Conservation (phyloP, 2,113 vertebrate species). For the Oreochromis niloticus region DNA sequence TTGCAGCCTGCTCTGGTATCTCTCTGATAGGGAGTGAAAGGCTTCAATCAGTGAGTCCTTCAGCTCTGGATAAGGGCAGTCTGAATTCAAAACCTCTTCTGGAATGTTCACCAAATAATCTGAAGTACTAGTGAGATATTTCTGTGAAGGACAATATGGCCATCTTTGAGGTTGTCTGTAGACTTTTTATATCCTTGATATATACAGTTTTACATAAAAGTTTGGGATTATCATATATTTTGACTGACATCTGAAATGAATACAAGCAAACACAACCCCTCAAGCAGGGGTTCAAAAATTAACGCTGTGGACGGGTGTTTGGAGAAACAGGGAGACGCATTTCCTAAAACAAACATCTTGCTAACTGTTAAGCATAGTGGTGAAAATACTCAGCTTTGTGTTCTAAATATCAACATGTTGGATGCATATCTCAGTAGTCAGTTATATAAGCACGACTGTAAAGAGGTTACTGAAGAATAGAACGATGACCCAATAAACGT, state of each 20-base stretch:
- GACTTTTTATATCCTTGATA: not conserved
- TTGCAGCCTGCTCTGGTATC: slow-evolving; percentile 71
- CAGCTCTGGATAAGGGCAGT: slow-evolving; percentile 81
- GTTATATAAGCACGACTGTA: not conserved
- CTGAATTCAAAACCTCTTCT: slow-evolving; percentile 71
- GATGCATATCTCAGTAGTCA: not conserved
- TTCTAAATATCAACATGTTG: not conserved
- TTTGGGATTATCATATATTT: not conserved
- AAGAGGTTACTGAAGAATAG: not conserved
- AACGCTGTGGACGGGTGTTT: not conserved
- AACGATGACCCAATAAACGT: not conserved
- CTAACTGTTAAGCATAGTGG: not conserved
- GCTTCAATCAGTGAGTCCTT: slow-evolving; percentile 73
- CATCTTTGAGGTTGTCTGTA: not conserved
- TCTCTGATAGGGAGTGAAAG: slow-evolving; percentile 75
- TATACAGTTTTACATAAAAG: not conserved
- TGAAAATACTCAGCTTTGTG: not conserved
- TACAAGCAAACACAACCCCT: not conserved
- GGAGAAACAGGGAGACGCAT: not conserved
- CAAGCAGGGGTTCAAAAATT: not conserved
- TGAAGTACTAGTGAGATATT: slow-evolving; percentile 42
- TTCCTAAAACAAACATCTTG: not conserved
- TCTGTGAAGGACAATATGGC: slow-evolving; percentile 20
- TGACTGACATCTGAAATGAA: not conserved
- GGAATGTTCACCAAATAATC: slow-evolving; percentile 66